A percentile compares a stretch with the other conserved stretches of the same genome.
Conservation (phyloP, 2,113 vertebrate species). For the Gasterosteus nipponicus region DNA sequence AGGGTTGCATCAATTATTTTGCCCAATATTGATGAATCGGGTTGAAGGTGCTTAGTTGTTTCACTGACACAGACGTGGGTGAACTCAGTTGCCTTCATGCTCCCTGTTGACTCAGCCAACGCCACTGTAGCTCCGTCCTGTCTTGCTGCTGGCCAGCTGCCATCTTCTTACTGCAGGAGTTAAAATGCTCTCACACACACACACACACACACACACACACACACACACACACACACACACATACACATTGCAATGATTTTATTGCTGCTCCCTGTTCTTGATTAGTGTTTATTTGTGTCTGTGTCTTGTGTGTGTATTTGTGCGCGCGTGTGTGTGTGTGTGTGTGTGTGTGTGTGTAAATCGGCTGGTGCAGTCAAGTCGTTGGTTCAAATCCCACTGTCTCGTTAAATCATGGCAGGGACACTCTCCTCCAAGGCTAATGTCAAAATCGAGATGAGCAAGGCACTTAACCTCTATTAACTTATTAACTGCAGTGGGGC, state of each 20-base stretch:
- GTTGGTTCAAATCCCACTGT: conserved; percentile 30
- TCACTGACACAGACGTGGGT: not conserved
- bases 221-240: not conserved
- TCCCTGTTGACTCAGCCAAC: conserved; percentile 36
- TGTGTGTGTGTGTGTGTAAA: conserved; percentile 1
- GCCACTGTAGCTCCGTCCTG: conserved; percentile 30
- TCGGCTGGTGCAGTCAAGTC: conserved; percentile 15
- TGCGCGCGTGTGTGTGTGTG: not conserved
- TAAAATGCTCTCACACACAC: conserved; percentile 51
- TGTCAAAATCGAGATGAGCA: not conserved
- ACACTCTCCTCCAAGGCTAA: conserved; percentile 1
- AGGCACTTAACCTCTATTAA: not conserved
- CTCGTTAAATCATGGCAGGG: not conserved
- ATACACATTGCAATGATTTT: not conserved
- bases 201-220: conserved; percentile 9
- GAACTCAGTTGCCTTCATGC: conserved; percentile 23
- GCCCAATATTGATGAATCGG: not conserved
- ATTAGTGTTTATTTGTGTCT: not conserved
- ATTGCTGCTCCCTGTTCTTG: not conserved
- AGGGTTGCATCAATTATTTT: not conserved
- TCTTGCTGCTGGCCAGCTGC: conserved; percentile 45
- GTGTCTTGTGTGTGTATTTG: not conserved
- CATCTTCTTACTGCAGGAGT: conserved; percentile 63
- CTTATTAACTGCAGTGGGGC: not conserved
- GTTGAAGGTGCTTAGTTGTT: conserved; percentile 10